Conservation (phyloP, 2,888 invertebrate genomes). For the Sicus ferrugineus region DNA sequence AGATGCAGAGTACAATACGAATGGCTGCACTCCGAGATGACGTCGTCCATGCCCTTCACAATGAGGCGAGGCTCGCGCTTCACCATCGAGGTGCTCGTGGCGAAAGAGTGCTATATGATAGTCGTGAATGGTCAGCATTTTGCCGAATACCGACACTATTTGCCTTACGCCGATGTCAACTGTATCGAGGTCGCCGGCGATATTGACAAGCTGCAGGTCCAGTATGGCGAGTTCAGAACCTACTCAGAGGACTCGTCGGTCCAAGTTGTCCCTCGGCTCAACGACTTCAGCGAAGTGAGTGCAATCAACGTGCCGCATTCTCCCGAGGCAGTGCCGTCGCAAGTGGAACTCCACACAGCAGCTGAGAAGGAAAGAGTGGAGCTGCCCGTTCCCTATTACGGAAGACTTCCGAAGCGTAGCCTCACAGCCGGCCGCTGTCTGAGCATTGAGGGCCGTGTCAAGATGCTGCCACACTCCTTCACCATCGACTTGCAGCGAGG, state of each 20-base stretch:
- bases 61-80: conserved; percentile 60
- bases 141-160: conserved; percentile 73
- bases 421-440: conserved; percentile 40
- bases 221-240: conserved; percentile 54
- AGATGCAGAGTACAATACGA: conserved; percentile 73
- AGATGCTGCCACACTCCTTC: conserved; percentile 77
- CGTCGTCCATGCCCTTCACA: conserved; percentile 65
- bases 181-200: conserved; percentile 72
- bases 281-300: neutral
- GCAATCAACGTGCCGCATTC: neutral
- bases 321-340: neutral
- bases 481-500: conserved; percentile 75
- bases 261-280: neutral
- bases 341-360: neutral
- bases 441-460: conserved; percentile 70
- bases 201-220: conserved; percentile 68
- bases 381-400: neutral
- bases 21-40: conserved; percentile 83
- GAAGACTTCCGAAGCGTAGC: neutral
- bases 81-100: conserved; percentile 70
- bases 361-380: neutral
- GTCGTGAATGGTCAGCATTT: conserved; percentile 79
- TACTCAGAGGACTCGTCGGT: conserved; percentile 52
- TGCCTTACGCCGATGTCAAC: conserved; percentile 69
- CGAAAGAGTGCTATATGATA: conserved; percentile 71